Conservation (phyloP, 2,113 vertebrate genomes). For the Sclerurus mexicanus region DNA sequence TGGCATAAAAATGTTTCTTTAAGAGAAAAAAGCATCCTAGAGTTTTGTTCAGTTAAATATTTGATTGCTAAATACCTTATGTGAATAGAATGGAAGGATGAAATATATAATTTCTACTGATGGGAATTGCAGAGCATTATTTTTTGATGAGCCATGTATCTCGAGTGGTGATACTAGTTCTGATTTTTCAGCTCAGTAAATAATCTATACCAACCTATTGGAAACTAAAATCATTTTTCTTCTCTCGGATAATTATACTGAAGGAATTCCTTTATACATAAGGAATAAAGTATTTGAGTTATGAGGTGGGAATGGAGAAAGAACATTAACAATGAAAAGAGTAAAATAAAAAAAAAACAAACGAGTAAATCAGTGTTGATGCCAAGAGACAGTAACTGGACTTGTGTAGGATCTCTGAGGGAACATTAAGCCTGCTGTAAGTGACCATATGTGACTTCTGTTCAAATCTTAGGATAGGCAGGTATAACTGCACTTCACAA, state of each 20-base stretch:
- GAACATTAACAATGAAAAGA: not conserved
- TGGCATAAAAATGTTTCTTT: not conserved
- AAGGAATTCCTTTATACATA: not conserved
- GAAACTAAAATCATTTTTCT: not conserved
- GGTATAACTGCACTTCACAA: slow-evolving; percentile 27
- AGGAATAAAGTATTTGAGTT: not conserved
- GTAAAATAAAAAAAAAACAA: not conserved
- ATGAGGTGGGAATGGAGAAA: not conserved
- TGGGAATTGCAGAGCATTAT: not conserved
- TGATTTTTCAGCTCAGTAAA: not conserved
- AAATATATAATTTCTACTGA: not conserved
- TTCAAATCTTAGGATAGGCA: slow-evolving; percentile 7
- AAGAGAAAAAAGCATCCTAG: not conserved
- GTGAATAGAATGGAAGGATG: not conserved
- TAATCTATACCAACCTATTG: not conserved
- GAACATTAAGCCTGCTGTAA: not conserved
- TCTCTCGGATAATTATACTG: not conserved
- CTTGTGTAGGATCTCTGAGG: not conserved
- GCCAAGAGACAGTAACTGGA: not conserved
- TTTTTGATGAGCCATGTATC: not conserved
- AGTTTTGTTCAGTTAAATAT: not conserved
- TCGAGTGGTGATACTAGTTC: not conserved
- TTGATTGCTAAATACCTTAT: not conserved
- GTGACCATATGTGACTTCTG: not conserved
- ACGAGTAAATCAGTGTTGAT: not conserved